phyloP scores from a whole-genome alignment of 2,113 vertebrate genomes.

The Monarcha castaneiventris region DNA sequence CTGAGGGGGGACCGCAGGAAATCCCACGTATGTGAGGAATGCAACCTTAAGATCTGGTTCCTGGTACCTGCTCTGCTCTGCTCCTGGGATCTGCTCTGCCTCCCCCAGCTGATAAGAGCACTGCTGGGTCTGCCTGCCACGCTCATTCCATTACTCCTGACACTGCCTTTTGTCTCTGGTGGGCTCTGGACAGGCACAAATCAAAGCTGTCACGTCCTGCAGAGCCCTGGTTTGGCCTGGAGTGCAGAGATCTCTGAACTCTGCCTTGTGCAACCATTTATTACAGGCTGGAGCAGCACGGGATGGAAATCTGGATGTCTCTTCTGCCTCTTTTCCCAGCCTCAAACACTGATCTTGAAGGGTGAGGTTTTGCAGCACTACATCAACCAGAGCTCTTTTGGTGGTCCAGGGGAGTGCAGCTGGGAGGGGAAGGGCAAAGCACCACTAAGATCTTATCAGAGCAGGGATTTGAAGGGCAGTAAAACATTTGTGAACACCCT shows the following conservation, averaged over 20 bases:
- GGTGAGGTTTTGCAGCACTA: neutral
- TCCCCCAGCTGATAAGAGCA: slow-evolving; percentile 55
- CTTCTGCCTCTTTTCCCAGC: neutral
- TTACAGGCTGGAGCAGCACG: neutral
- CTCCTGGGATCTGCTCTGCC: slow-evolving; percentile 18
- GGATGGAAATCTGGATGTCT: neutral
- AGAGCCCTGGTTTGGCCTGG: neutral
- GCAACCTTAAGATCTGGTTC: slow-evolving; percentile 60
- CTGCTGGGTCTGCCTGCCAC: neutral
- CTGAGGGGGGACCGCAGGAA: slow-evolving; percentile 2
- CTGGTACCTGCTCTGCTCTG: slow-evolving; percentile 66
- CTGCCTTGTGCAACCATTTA: neutral
- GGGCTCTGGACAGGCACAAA: neutral
- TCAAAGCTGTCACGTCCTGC: neutral
- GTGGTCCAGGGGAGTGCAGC: neutral
- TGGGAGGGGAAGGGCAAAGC: neutral
- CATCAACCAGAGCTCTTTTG: neutral
- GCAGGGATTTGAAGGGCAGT: neutral
- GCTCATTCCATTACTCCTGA: neutral
- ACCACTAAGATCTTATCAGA: neutral
- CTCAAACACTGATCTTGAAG: neutral
- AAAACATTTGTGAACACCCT: neutral
- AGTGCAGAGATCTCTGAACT: slow-evolving; percentile 12
- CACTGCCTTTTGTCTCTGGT: slow-evolving; percentile 17
- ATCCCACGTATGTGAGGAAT: slow-evolving; percentile 76